A percentile compares a stretch with the other conserved stretches of the same genome.
phyloP scores from a whole-genome alignment of 30 jellyfish, hydroid and myxozoan genomes.

The Kudoa iwatai region DNA sequence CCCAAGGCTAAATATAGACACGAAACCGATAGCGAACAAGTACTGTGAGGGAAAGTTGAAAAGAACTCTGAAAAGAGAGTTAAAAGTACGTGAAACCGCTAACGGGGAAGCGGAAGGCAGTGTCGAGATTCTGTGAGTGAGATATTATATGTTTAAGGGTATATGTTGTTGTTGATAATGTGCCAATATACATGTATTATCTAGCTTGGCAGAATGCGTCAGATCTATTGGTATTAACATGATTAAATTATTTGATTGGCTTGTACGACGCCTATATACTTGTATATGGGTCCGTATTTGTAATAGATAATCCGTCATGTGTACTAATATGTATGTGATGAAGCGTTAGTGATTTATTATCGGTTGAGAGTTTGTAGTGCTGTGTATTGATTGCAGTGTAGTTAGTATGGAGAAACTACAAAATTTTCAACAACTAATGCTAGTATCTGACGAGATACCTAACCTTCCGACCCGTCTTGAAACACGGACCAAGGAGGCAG shows the following conservation, averaged over 20 bases:
- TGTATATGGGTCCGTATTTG: too few species aligned
- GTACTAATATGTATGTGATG: conserved; percentile 1
- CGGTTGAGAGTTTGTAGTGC: not conserved
- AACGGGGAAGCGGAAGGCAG: conserved; percentile 3
- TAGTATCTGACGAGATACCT: conserved; percentile 5
- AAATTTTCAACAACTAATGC: conserved; percentile 1
- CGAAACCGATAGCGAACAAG: conserved; percentile 4
- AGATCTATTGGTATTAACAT: too few species aligned
- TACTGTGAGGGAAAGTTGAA: conserved; percentile 4
- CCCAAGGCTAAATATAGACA: conserved; percentile 3
- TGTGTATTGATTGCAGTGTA: conserved; percentile 1
- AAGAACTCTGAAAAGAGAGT: conserved; percentile 8
- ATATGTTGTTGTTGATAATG: conserved; percentile 2
- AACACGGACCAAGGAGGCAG: conserved; percentile 25
- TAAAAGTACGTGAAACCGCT: conserved; percentile 4
- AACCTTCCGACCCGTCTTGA: conserved; percentile 15
- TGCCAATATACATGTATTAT: not conserved
- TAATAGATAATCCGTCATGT: not conserved
- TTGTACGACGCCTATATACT: too few species aligned
- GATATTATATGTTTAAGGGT: conserved; percentile 8
- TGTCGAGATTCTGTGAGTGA: conserved; percentile 1
- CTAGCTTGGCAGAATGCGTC: not conserved
- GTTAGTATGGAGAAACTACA: conserved; percentile 1
- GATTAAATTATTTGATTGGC: too few species aligned
- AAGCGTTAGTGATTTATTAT: conserved; percentile 1